phyloP scores from a whole-genome alignment of 2,888 invertebrate species.

The Pyrocoelia pectoralis region DNA sequence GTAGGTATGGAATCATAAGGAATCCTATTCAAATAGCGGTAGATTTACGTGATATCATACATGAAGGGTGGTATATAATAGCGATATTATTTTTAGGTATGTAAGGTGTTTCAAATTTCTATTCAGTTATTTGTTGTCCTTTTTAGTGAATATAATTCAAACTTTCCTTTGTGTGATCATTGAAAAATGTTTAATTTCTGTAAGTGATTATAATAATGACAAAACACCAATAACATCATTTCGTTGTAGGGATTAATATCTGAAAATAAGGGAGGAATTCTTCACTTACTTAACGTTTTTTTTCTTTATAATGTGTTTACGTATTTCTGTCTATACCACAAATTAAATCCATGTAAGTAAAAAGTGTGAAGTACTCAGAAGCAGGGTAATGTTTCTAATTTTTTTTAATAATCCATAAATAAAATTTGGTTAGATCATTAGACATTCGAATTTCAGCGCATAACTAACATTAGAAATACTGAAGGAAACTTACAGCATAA shows the following conservation, averaged over 20 bases:
- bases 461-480: no score
- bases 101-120: neutral
- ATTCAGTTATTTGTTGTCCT: no score
- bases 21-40: constrained; percentile 12
- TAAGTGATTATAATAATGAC: neutral
- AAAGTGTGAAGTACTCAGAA: neutral
- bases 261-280: neutral
- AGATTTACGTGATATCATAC: constrained; percentile 3
- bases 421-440: no score
- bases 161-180: neutral
- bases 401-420: no score
- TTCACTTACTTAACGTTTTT: no score
- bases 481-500: no score
- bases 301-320: neutral
- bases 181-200: constrained; percentile 10
- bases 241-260: constrained; percentile 3
- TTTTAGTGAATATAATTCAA: neutral
- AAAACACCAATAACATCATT: neutral
- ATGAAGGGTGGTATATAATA: constrained; percentile 13
- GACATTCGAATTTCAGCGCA: no score
- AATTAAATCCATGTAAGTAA: constrained; percentile 1
- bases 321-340: neutral
- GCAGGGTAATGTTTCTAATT: no score
- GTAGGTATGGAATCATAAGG: constrained; percentile 17
- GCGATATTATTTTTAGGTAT: constrained; percentile 2